Evolutionary conservation across 2,113 vertebrate species (phyloP), one percentile per base, ranked within the genome.

Genomic region (Lagopus muta): DNA sequence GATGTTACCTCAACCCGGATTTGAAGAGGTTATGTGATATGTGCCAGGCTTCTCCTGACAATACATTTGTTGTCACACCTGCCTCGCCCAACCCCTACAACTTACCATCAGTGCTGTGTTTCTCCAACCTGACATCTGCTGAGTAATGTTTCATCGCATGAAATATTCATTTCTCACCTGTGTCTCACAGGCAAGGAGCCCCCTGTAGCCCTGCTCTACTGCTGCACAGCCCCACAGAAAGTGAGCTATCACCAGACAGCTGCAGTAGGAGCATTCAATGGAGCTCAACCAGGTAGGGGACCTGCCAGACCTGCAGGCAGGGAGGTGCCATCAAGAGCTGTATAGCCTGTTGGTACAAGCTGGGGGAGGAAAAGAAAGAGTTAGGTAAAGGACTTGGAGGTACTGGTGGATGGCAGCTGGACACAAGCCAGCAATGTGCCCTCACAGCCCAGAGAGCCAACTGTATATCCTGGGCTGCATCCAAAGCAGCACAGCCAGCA

Each of bases 131-230:
- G 30, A 24, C 34, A 73, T 55, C 47, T 20, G 3, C 42, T 62
- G 25, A 45, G 85, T 67, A 66, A 74, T 74, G 13, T 77, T 89
- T 81, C 69, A 82, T 48, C 30, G 5, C 1, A 3, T 55, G 40
- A 79, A 92, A 92, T 36, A 94, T 10, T 92, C 22, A 89, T 79
- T 87, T 90, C 64, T 42, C 85, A 47, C 43, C 20, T 14, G 28
- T 36, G 34, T 71, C 30, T 81, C n/a, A 18, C 32, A 57, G 42
- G 19, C 30, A 34, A 0, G 0, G 4, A 88, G 69, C 6, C 7
- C 45, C 27, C 34, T 22, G 2, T 6, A n/a, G 45, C 55, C 61
- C 40, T 34, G 19, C 30, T 58, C 8, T 73, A 28, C 65, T 30
- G 16, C 38, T 42, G 28, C 4, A 21, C 16, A 38, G 19, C 20